Evolutionary conservation across 2,888 invertebrate genomes (phyloP), one percentile per base, ranked within the genome.

Genomic region (Elysia crispata): DNA sequence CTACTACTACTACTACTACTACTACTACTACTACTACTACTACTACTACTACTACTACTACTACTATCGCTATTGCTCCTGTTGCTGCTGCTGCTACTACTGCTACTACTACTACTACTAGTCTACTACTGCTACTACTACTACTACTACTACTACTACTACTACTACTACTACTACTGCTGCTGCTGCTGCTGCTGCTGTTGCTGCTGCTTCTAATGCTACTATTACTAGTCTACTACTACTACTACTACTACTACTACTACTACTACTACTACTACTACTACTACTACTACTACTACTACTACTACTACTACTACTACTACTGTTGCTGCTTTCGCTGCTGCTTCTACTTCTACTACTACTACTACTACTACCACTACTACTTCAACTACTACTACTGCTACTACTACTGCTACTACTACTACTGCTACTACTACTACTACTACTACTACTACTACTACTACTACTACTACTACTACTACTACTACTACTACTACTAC

Each of bases 221-320:
- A n/a, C n/a, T n/a, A n/a, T n/a, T n/a, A n/a, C n/a, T n/a, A n/a
- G n/a, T n/a, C n/a, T n/a, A n/a, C n/a, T n/a, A n/a, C n/a, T n/a
- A n/a, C n/a, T n/a, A n/a, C n/a, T 18, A 60, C 75, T 60, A 57
- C 62, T 75, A 30, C 60, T 57, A 25, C 60, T 57, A 57, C 62
- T 75, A 30, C 60, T 57, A 30, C 60, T 60, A 57, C 75, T 75
- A 57, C 57, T 75, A 57, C 57, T 75, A 25, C 57, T 75, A 25
- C 60, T 60, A 28, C 60, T 75, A 28, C 57, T 75, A 28, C 57
- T 75, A 0, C 75, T 75, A 1, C 60, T 62, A 0, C 57, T 1
- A 23, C 50, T 49, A 33, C 70, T 70, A 20, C 70, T 70, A 28
- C 54, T 73, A 20, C 25, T 54, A 31, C 54, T 54, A 20, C 30